Percentiles rank a stretch among this genome's conserved stretches.
Evolutionary conservation across 2,888 invertebrate species (phyloP).

Genomic region (Drosophila niveifrons): DNA sequence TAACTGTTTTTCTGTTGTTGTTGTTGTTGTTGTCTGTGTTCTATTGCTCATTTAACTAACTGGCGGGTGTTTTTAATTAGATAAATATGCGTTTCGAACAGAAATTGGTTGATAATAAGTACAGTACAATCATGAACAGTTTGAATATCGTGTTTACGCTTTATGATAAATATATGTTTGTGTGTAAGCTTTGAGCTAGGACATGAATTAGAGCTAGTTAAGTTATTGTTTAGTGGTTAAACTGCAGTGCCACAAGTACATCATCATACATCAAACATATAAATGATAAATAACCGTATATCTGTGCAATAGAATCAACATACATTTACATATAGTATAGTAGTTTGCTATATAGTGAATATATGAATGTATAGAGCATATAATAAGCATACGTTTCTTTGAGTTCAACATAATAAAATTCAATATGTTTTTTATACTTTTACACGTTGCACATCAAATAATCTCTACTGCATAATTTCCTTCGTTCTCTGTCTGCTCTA

Average conservation of each 20-base stretch:
- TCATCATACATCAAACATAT: constrained; percentile 7
- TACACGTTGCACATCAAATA: constrained; percentile 3
- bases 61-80: constrained; percentile 1
- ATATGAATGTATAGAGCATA: constrained; percentile 18
- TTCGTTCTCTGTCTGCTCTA: not conserved
- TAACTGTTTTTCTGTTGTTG: constrained; percentile 29
- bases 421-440: constrained; percentile 18
- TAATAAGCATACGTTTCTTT: constrained; percentile 9
- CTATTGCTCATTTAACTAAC: constrained; percentile 33
- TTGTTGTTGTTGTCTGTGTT: constrained; percentile 5
- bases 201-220: constrained; percentile 31
- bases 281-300: constrained; percentile 29
- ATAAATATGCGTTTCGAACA: not conserved
- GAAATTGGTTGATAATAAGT: constrained; percentile 12
- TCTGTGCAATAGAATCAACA: constrained; percentile 28
- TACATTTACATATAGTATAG: constrained; percentile 22
- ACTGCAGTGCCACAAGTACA: constrained; percentile 18
- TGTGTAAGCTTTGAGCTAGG: constrained; percentile 44
- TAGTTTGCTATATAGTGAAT: constrained; percentile 18
- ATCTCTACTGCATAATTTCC: not conserved
- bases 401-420: constrained; percentile 15
- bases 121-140: constrained; percentile 22
- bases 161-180: constrained; percentile 8
- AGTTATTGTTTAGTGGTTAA: constrained; percentile 19
- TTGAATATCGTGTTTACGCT: constrained; percentile 2